Conservation (phyloP, 2,797 vertebrate species). For the Galago senegalensis region DNA sequence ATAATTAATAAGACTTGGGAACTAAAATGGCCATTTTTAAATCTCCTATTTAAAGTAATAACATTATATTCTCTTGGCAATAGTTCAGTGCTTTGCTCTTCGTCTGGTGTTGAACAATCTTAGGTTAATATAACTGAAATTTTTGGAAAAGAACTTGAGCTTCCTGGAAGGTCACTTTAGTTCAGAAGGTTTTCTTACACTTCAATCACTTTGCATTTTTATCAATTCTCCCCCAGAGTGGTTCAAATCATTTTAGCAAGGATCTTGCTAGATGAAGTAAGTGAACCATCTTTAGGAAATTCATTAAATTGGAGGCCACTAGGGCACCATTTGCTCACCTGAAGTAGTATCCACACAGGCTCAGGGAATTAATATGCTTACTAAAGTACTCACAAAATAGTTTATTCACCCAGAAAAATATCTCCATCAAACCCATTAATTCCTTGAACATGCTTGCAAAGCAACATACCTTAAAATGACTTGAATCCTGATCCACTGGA, state of each 20-base stretch:
- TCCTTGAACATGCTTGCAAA: conserved; percentile 65
- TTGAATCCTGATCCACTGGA: conserved; percentile 51
- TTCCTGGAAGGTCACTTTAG: conserved; percentile 64
- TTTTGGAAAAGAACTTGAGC: conserved; percentile 64
- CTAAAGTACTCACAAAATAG: conserved; percentile 67
- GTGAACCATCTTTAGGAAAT: conserved; percentile 68
- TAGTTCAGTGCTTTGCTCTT: neutral
- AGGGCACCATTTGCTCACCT: conserved; percentile 57
- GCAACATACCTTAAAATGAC: conserved; percentile 61
- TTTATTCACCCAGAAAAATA: conserved; percentile 63
- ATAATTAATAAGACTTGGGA: neutral
- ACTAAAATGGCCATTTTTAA: neutral
- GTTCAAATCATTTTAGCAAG: conserved; percentile 71
- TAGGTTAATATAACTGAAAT: conserved; percentile 38
- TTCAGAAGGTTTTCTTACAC: conserved; percentile 67
- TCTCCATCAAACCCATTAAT: conserved; percentile 60
- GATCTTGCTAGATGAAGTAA: conserved; percentile 69
- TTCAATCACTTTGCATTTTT: conserved; percentile 68
- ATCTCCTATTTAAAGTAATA: conserved; percentile 31
- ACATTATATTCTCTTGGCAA: neutral
- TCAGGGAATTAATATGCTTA: conserved; percentile 73
- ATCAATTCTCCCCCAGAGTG: conserved; percentile 66
- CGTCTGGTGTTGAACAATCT: neutral
- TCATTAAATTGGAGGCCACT: conserved; percentile 71
- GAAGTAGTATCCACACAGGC: conserved; percentile 63